These are phyloP conservation scores for Slavum lentiscoides DNA, from an alignment of 2,888 invertebrate species.

Conservation along the genomic window DNA sequence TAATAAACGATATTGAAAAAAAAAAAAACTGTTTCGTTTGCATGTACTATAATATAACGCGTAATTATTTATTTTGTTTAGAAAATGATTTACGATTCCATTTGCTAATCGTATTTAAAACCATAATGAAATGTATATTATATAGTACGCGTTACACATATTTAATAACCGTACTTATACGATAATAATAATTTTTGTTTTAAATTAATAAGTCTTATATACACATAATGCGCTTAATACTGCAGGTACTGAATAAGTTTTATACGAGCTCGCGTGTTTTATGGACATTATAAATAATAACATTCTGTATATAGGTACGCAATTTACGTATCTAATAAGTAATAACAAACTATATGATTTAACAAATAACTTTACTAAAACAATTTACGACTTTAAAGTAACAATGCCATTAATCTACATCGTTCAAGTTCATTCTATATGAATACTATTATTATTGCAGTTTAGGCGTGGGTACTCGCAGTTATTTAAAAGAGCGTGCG, in stretches of 20 bases:
- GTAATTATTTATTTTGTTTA: too few species aligned
- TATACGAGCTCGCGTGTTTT: constrained; percentile 6
- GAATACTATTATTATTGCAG: too few species aligned
- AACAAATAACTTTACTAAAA: constrained; percentile 4
- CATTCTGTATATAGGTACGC: not conserved
- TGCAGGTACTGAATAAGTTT: not conserved
- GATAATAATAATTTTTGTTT: not conserved
- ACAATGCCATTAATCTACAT: not conserved
- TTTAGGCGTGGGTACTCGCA: too few species aligned
- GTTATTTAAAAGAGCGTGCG: too few species aligned
- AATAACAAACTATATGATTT: constrained; percentile 6
- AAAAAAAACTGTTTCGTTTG: too few species aligned
- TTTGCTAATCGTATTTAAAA: too few species aligned
- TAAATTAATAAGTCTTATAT: not conserved
- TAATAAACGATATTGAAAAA: too few species aligned
- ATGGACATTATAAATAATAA: constrained; percentile 22
- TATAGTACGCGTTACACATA: too few species aligned
- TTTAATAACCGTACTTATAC: not conserved
- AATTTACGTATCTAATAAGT: not conserved
- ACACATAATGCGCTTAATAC: not conserved
- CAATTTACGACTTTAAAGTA: not conserved
- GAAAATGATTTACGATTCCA: too few species aligned
- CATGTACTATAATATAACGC: too few species aligned
- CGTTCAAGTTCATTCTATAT: not conserved
- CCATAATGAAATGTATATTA: too few species aligned